A percentile compares a stretch with the other conserved stretches of the same genome.
phyloP scores from a whole-genome alignment of 1,140 invertebrate genomes.

The Cotesia vestalis region DNA sequence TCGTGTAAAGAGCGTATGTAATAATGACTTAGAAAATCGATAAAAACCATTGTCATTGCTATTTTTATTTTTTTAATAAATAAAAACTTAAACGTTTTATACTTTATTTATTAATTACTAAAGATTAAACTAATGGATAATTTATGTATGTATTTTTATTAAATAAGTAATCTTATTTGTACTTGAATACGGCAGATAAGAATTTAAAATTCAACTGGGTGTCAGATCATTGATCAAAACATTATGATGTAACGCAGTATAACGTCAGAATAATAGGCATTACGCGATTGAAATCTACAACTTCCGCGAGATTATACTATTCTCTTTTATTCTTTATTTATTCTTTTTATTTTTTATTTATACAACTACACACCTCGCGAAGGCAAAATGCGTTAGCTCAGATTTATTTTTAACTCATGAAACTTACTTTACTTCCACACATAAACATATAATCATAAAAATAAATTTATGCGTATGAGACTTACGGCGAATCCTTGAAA shows the following conservation, averaged over 20 bases:
- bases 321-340: neutral
- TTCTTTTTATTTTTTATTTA: neutral
- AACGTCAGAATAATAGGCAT: slow-evolving; percentile 14
- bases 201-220: neutral
- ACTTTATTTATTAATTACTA: too few species aligned
- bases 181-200: neutral
- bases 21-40: too few species aligned
- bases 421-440: neutral
- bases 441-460: too few species aligned
- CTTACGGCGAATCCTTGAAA: slow-evolving; percentile 20
- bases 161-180: neutral
- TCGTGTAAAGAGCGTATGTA: too few species aligned
- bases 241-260: slow-evolving; percentile 1
- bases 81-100: too few species aligned
- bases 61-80: too few species aligned
- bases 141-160: too few species aligned
- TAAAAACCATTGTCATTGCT: too few species aligned
- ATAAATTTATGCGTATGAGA: neutral
- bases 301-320: slow-evolving; percentile 21
- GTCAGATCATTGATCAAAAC: slow-evolving; percentile 1
- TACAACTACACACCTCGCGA: slow-evolving; percentile 9
- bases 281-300: slow-evolving; percentile 10
- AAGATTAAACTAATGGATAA: too few species aligned
- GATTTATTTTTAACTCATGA: slow-evolving; percentile 46
- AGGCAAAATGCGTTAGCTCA: slow-evolving; percentile 43